phyloP scores from a whole-genome alignment of 2,113 vertebrate species.

The Thalassoma bifasciatum region DNA sequence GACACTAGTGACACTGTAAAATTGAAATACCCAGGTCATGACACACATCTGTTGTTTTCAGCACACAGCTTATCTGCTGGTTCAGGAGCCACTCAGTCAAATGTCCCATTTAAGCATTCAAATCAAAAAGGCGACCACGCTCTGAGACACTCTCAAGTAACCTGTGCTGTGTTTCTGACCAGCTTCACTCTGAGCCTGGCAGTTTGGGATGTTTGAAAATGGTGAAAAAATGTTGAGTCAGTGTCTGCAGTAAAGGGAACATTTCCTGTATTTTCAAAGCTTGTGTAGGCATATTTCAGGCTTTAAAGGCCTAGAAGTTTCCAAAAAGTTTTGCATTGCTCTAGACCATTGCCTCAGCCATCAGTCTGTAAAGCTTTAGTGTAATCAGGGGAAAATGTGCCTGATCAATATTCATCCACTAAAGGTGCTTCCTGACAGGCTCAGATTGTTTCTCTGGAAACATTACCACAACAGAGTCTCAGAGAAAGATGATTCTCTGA shows the following conservation, averaged over 20 bases:
- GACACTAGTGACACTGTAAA: not conserved
- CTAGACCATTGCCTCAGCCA: not conserved
- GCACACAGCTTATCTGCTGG: not conserved
- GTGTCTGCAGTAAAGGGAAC: not conserved
- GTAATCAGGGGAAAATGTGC: too few species aligned
- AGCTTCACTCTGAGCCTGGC: not conserved
- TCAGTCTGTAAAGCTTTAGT: not conserved
- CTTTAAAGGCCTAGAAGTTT: not conserved
- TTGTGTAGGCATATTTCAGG: not conserved
- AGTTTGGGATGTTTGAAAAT: not conserved
- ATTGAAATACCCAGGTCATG: not conserved
- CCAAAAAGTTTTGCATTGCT: not conserved
- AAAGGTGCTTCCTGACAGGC: too few species aligned
- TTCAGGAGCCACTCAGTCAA: not conserved
- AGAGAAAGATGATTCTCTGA: not conserved
- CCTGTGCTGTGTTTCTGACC: too few species aligned
- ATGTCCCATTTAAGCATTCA: not conserved
- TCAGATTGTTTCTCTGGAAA: not conserved
- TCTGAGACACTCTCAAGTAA: not conserved
- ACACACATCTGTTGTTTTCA: slow-evolving; percentile 1
- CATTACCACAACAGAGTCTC: not conserved
- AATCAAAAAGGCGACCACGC: not conserved
- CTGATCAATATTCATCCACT: too few species aligned
- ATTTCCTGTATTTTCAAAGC: not conserved
- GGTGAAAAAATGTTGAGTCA: not conserved